Percentiles rank a stretch among this genome's conserved stretches.
Conservation (phyloP, 1,140 invertebrate genomes). For the Anastrepha ludens region DNA sequence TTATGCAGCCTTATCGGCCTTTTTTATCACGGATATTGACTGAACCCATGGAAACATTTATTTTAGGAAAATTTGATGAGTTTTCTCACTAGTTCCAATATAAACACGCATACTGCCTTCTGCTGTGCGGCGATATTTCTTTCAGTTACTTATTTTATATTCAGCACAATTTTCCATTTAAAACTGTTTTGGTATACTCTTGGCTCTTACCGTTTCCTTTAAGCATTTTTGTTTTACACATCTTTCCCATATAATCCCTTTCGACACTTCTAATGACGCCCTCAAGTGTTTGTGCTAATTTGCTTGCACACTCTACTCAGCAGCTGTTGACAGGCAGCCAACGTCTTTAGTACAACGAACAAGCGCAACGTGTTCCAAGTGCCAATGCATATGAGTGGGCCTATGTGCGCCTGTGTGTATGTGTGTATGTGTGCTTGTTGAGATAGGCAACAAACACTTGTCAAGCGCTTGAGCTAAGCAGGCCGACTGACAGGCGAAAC, state of each 20-base stretch:
- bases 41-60: too few species aligned
- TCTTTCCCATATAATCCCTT: conserved; percentile 7
- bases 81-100: too few species aligned
- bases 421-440: not conserved
- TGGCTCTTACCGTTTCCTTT: not conserved
- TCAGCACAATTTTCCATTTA: too few species aligned
- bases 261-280: conserved; percentile 44
- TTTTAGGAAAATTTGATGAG: too few species aligned
- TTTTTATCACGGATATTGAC: too few species aligned
- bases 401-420: not conserved
- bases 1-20: too few species aligned
- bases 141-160: too few species aligned
- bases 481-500: conserved; percentile 17
- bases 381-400: not conserved
- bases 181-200: too few species aligned
- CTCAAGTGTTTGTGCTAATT: conserved; percentile 50
- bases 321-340: conserved; percentile 44
- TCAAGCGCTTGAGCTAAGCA: conserved; percentile 17
- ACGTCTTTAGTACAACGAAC: not conserved
- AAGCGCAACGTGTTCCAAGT: not conserved
- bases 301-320: conserved; percentile 38
- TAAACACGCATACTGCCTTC: too few species aligned
- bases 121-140: not conserved
- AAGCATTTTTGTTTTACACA: not conserved
- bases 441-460: not conserved